Percentiles rank a stretch among this genome's conserved stretches.
These are phyloP conservation scores for Ursus arctos DNA, from an alignment of 2,113 vertebrate species.

Conservation along the genomic window DNA sequence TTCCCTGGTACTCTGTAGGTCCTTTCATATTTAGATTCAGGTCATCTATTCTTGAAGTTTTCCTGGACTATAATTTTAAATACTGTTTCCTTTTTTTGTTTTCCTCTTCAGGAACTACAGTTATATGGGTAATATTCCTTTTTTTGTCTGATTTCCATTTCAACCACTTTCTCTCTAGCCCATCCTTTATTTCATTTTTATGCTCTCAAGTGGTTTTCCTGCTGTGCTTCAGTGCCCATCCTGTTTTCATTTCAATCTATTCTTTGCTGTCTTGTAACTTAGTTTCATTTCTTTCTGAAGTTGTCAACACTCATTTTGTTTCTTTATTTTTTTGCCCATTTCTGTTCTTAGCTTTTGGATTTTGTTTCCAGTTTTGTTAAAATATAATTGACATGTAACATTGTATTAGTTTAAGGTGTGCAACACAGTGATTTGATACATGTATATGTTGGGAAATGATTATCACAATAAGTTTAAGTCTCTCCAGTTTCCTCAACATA, in stretches of 20 bases:
- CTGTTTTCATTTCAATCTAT: not conserved
- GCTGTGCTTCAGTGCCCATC: not conserved
- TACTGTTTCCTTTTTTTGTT: not conserved
- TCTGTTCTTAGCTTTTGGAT: constrained; percentile 14
- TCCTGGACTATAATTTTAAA: not conserved
- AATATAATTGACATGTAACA: not conserved
- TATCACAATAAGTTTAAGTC: not conserved
- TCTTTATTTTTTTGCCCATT: not conserved
- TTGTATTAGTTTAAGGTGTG: not conserved
- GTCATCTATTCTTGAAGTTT: not conserved
- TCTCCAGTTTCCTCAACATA: not conserved
- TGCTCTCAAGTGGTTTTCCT: not conserved
- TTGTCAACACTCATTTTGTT: not conserved
- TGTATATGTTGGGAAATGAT: not conserved
- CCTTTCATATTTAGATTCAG: not conserved
- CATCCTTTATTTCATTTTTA: not conserved
- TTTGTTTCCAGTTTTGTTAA: not conserved
- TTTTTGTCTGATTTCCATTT: not conserved
- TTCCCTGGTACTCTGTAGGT: not conserved
- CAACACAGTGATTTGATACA: not conserved
- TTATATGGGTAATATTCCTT: not conserved
- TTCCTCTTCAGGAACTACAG: not conserved
- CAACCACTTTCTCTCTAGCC: not conserved
- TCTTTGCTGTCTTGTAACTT: not conserved
- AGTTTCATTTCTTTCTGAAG: not conserved